Conservation (phyloP, 2,888 invertebrate species). For the Nebria salina region DNA sequence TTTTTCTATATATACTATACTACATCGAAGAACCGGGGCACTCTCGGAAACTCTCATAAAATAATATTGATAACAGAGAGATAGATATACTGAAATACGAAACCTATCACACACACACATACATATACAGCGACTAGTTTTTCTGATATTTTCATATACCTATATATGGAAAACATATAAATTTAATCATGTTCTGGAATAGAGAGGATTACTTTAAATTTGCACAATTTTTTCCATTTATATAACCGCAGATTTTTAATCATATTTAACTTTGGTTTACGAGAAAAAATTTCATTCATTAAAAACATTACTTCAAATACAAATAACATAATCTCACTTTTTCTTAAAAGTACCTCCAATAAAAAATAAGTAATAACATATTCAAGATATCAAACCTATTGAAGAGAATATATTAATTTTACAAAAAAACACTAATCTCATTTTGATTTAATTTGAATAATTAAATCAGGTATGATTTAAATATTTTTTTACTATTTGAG, state of each 20-base stretch:
- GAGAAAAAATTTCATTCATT: not conserved
- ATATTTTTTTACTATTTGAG: too few species aligned
- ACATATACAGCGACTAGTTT: not conserved
- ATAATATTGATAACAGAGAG: slow-evolving; percentile 39
- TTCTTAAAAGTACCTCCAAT: too few species aligned
- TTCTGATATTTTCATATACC: not conserved
- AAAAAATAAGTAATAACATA: too few species aligned
- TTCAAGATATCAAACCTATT: too few species aligned
- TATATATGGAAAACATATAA: not conserved
- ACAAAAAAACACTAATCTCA: too few species aligned
- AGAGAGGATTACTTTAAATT: not conserved
- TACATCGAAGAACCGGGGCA: not conserved
- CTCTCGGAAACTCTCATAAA: slow-evolving; percentile 39
- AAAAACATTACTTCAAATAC: not conserved
- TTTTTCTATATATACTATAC: not conserved
- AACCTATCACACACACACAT: slow-evolving; percentile 15
- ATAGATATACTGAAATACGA: slow-evolving; percentile 33
- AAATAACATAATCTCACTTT: too few species aligned
- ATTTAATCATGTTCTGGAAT: not conserved
- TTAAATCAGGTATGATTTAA: too few species aligned
- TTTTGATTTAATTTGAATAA: too few species aligned
- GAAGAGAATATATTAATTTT: too few species aligned
- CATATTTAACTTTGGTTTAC: not conserved
- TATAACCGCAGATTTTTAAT: not conserved
- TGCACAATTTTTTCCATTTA: not conserved